phyloP scores from a whole-genome alignment of 2,888 invertebrate species.

The Melitaea athalia region DNA sequence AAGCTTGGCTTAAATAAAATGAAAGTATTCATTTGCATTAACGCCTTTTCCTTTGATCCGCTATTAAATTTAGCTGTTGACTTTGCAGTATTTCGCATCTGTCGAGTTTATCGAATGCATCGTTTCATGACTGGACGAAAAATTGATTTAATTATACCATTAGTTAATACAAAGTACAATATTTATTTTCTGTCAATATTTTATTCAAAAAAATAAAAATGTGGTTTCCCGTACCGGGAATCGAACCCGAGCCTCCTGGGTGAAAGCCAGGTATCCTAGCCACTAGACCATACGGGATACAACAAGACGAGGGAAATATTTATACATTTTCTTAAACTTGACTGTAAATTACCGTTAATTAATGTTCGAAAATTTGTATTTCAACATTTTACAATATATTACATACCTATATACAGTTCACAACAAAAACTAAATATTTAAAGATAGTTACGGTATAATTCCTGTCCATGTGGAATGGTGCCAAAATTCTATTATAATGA shows the following conservation, averaged over 20 bases:
- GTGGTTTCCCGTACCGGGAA: slow-evolving; percentile 85
- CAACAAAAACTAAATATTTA: not conserved
- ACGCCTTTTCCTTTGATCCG: not conserved
- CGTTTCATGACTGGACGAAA: not conserved
- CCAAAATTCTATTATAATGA: too few relatives aligned
- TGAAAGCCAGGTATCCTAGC: slow-evolving; percentile 88
- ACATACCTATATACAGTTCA: too few relatives aligned
- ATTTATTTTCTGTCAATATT: not conserved
- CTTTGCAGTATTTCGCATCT: not conserved
- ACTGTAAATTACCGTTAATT: not conserved
- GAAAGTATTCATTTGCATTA: not conserved
- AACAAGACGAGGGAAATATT: accelerated
- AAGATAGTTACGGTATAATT: not conserved
- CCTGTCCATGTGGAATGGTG: too few relatives aligned
- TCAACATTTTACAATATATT: too few relatives aligned
- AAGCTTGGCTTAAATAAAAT: slow-evolving; percentile 13
- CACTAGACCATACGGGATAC: slow-evolving; percentile 85
- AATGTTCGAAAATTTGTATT: too few relatives aligned
- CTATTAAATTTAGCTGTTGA: not conserved
- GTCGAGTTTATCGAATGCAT: not conserved
- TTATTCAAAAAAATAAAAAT: slow-evolving; percentile 14
- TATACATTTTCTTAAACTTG: not conserved
- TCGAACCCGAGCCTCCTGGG: slow-evolving; percentile 89
- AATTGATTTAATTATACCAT: not conserved
- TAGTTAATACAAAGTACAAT: not conserved